Base-by-base conservation (phyloP, 1,140 invertebrate genomes). In the Oedothorax gibbosus region DNA sequence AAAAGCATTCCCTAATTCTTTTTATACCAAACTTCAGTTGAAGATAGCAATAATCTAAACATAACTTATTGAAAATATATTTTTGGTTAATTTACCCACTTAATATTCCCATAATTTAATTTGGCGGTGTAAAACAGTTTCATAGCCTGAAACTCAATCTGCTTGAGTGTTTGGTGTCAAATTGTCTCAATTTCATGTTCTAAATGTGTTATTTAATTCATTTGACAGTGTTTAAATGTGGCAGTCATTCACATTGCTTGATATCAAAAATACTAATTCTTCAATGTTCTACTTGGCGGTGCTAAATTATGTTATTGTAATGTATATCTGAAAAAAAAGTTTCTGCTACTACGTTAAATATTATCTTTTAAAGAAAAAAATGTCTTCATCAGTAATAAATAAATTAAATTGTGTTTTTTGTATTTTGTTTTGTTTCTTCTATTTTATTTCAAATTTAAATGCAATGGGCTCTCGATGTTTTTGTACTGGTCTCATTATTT, bases 1-100 rank as follows among this genome's bases (percentile, higher is more conserved):
- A 79, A 66, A 84, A 84, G 81, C 81, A 84, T 84, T 84, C 81
- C 81, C 81, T 84, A 84, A 50, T 71, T 81, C 71, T 49, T 77
- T 81, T 81, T 51, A 50, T 65, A 73, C 56, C 54, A 82, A 11
- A 60, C 80, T 82, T 82, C 57, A 51, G 12, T 69, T 53, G 11
- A 51, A 12, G 12, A 14, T 51, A 51, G 54, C 35, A 71, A 71
- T n/a, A 71, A 53, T 71, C 21, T 51, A 15, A 71, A 51, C 5
- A 35, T 35, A 35, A 35, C 35, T 35, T 35, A 35, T 35, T 35
- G 35, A 35, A 2, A 35, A 35, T 35, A 35, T n/a, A 35, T 35
- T 35, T 35, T 35, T 35, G 35, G 35, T 35, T 35, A 35, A 1
- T 35, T n/a, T n/a, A n/a, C 35, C 35, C 35, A 35, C 35, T 35